phyloP scores from a whole-genome alignment of 1,140 invertebrate species.

The Temnothorax nylanderi region DNA sequence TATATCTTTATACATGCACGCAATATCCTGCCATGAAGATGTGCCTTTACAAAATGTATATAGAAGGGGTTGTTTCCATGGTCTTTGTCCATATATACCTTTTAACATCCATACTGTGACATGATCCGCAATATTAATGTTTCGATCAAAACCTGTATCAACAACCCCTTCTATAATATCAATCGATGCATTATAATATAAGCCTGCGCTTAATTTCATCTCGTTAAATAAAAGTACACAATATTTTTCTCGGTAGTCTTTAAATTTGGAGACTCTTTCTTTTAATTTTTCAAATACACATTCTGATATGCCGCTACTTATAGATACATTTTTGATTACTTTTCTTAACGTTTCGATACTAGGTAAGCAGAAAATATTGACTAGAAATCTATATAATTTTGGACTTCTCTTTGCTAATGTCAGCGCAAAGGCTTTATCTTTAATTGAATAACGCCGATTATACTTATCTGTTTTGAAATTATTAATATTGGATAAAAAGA shows the following conservation, averaged over 20 bases:
- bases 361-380: neutral
- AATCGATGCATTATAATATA: neutral
- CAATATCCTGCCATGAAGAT: neutral
- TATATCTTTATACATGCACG: neutral
- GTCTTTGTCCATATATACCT: neutral
- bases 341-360: neutral
- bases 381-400: neutral
- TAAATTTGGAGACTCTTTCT: neutral
- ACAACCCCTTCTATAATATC: neutral
- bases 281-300: neutral
- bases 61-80: neutral
- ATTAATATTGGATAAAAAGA: neutral
- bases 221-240: neutral
- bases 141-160: neutral
- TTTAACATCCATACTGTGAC: neutral
- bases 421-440: neutral
- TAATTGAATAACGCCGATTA: neutral
- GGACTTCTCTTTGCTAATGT: neutral
- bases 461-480: neutral
- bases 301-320: neutral
- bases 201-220: neutral
- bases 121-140: neutral
- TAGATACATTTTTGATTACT: neutral
- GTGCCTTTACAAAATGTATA: neutral
- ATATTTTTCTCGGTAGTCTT: slow-evolving; percentile 1